Conservation (phyloP, 2,113 vertebrate species). For the Cranoglanis bouderius region DNA sequence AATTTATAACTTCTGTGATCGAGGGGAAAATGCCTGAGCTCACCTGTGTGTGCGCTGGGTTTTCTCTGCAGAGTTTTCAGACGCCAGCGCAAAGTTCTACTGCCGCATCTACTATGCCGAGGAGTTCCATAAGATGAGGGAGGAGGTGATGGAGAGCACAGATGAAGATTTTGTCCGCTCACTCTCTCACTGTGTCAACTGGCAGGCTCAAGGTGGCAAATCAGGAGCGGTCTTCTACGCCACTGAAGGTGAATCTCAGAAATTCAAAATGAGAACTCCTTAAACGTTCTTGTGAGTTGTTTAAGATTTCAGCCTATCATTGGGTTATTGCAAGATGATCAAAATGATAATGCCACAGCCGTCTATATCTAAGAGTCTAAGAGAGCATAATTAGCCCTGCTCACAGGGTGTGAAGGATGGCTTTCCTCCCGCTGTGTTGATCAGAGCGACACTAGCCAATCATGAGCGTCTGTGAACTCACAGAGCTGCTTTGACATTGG, state of each 20-base stretch:
- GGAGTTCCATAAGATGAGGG: conserved; percentile 95
- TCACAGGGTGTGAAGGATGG: background rate
- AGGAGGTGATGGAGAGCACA: conserved; percentile 89
- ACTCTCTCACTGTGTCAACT: conserved; percentile 93
- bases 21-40: background rate
- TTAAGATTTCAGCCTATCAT: background rate
- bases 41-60: background rate
- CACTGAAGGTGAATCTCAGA: conserved; percentile 80
- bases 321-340: too few relatives aligned
- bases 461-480: background rate
- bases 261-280: background rate
- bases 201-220: conserved; percentile 96
- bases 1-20: background rate
- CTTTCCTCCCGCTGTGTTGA: background rate
- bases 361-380: too few relatives aligned
- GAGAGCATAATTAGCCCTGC: background rate
- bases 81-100: conserved; percentile 95
- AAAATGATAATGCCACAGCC: too few relatives aligned
- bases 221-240: conserved; percentile 97
- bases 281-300: background rate
- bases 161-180: conserved; percentile 95
- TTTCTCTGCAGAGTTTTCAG: conserved; percentile 86
- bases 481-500: background rate
- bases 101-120: conserved; percentile 96
- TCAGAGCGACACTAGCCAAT: background rate